A percentile compares a stretch with the other conserved stretches of the same genome.
Evolutionary conservation across 2,113 vertebrate species (phyloP).

Genomic region (rabbit (Oryctolagus cuniculus)): DNA sequence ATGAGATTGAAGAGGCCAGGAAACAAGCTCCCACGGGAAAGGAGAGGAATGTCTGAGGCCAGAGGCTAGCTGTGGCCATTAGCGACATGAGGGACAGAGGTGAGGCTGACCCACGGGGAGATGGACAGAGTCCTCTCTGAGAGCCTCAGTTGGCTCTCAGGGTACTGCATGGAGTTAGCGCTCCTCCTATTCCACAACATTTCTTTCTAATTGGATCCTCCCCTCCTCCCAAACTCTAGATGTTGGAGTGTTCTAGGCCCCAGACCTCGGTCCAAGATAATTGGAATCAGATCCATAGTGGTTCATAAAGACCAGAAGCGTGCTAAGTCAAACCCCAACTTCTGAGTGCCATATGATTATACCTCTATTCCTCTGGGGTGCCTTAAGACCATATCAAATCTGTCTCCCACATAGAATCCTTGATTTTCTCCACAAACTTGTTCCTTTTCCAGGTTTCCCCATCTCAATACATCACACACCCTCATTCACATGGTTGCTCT

Average conservation of each 20-base stretch:
- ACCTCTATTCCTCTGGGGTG: not conserved
- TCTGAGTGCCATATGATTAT: not conserved
- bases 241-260: not conserved
- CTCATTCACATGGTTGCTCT: not conserved
- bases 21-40: not conserved
- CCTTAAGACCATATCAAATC: not conserved
- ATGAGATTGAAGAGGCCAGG: not conserved
- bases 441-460: not conserved
- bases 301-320: not conserved
- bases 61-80: not conserved
- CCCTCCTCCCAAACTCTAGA: not conserved
- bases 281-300: not conserved
- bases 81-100: not conserved
- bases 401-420: not conserved
- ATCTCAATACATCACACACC: not conserved
- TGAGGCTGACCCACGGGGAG: not conserved
- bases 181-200: not conserved
- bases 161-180: not conserved
- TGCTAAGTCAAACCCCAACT: not conserved
- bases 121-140: rapidly evolving
- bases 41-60: not conserved
- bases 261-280: not conserved
- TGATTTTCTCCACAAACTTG: not conserved
- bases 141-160: not conserved
- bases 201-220: not conserved